These are phyloP conservation scores for Terrapene triunguis DNA, from an alignment of 2,113 vertebrate genomes.

Conservation along the genomic window DNA sequence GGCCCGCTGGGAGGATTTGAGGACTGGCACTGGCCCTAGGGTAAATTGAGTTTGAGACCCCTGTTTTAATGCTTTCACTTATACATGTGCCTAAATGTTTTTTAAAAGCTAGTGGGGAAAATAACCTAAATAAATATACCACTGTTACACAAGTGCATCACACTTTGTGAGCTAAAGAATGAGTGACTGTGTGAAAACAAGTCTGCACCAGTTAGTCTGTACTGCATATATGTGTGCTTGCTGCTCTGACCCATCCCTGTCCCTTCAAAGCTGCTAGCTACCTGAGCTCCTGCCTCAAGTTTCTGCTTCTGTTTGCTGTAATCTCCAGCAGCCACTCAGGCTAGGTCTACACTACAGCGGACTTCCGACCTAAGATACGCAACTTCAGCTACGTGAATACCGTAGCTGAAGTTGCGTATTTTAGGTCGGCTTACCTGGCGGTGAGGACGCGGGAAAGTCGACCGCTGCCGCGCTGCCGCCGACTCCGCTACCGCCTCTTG, in stretches of 20 bases:
- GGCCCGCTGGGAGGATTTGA: no score
- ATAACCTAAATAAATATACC: neutral
- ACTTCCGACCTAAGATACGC: no score
- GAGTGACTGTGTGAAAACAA: neutral
- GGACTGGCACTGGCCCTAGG: no score
- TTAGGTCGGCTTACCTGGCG: no score
- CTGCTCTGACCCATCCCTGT: neutral
- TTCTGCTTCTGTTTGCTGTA: neutral
- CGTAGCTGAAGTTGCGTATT: no score
- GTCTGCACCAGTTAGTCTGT: neutral
- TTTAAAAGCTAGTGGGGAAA: neutral
- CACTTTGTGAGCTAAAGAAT: neutral
- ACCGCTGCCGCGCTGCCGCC: no score
- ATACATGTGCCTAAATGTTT: neutral
- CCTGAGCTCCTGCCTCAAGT: neutral
- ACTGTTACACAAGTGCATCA: neutral
- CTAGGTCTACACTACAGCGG: no score
- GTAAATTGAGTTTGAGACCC: no score
- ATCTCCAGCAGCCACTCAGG: neutral
- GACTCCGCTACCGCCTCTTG: no score
- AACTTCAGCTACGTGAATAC: no score
- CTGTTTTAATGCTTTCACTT: neutral
- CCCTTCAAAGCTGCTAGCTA: neutral
- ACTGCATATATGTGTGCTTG: neutral
- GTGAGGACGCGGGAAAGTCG: no score